Conservation (phyloP, 2,888 invertebrate genomes). For the Tortrix viridana region DNA sequence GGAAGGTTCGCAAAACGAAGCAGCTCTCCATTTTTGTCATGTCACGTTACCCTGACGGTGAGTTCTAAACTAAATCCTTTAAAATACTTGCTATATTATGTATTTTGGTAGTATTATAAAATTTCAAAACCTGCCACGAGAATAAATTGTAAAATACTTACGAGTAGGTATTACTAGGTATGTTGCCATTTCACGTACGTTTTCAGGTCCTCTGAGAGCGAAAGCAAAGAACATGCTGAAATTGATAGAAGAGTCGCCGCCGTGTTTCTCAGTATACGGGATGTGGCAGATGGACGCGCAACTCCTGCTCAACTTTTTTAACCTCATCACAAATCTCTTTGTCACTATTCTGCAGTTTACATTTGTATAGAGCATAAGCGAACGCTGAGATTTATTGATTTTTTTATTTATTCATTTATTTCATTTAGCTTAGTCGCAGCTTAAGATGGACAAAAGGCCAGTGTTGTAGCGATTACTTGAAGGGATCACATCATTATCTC, state of each 20-base stretch:
- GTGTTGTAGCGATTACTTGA: too few species aligned
- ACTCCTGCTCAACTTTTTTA: constrained; percentile 23
- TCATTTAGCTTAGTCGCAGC: too few species aligned
- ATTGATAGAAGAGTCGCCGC: constrained; percentile 61
- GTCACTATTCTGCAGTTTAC: constrained; percentile 43
- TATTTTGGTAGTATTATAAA: too few species aligned
- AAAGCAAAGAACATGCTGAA: constrained; percentile 66
- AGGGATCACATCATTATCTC: too few species aligned
- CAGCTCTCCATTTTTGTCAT: constrained; percentile 59
- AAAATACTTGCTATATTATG: too few species aligned
- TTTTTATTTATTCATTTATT: too few species aligned
- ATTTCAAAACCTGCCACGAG: too few species aligned
- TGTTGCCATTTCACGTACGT: too few species aligned
- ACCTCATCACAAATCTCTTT: constrained; percentile 25
- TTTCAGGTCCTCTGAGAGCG: constrained; percentile 63
- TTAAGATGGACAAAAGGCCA: too few species aligned
- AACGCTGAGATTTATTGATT: too few species aligned
- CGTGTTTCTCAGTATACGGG: constrained; percentile 45
- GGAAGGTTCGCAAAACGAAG: constrained; percentile 61
- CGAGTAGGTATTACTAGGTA: too few species aligned
- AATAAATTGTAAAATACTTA: neutral
- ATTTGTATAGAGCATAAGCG: constrained; percentile 31
- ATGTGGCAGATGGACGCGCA: constrained; percentile 42
- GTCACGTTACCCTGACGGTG: constrained; percentile 60
- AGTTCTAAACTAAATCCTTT: neutral